A percentile compares a stretch with the other conserved stretches of the same genome.
Evolutionary conservation across 2,113 vertebrate genomes (phyloP).

Genomic region (Poeciliopsis occidentalis): DNA sequence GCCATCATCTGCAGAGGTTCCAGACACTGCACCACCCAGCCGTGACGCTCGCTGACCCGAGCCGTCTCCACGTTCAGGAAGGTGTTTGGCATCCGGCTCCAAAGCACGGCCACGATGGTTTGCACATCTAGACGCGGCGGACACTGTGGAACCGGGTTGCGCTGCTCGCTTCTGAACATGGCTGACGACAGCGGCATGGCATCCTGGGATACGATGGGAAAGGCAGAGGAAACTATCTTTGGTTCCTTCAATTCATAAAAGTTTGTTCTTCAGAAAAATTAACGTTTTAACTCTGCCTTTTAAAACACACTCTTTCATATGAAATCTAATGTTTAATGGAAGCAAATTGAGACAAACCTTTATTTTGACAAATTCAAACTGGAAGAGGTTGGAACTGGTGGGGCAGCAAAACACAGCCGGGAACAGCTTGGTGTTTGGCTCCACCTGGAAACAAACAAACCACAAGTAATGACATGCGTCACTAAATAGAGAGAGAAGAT

Average conservation of each 20-base stretch:
- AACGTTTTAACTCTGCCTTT: neutral
- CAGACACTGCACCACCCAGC: slow-evolving; percentile 93
- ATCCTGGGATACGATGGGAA: slow-evolving; percentile 76
- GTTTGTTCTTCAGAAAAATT: neutral
- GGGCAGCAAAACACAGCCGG: slow-evolving; percentile 92
- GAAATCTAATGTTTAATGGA: neutral
- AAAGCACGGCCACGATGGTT: slow-evolving; percentile 91
- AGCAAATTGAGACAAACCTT: slow-evolving; percentile 82
- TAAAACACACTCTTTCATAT: neutral
- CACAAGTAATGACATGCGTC: neutral
- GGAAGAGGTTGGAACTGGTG: slow-evolving; percentile 91
- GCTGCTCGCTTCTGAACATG: slow-evolving; percentile 95
- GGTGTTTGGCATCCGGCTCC: slow-evolving; percentile 95
- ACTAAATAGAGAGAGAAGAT: neutral
- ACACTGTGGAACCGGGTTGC: slow-evolving; percentile 92
- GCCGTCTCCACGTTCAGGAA: slow-evolving; percentile 92
- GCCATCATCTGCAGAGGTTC: slow-evolving; percentile 97
- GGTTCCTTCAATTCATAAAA: slow-evolving; percentile 1
- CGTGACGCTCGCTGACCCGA: slow-evolving; percentile 93
- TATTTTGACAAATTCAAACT: slow-evolving; percentile 95
- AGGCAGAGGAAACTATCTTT: too few relatives aligned
- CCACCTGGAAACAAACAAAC: slow-evolving; percentile 82
- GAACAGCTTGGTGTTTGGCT: slow-evolving; percentile 94
- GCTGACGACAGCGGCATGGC: slow-evolving; percentile 95
- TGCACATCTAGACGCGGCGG: slow-evolving; percentile 93